These are phyloP conservation scores for Rhea americana DNA, from an alignment of 2,113 vertebrate species.

Conservation along the genomic window DNA sequence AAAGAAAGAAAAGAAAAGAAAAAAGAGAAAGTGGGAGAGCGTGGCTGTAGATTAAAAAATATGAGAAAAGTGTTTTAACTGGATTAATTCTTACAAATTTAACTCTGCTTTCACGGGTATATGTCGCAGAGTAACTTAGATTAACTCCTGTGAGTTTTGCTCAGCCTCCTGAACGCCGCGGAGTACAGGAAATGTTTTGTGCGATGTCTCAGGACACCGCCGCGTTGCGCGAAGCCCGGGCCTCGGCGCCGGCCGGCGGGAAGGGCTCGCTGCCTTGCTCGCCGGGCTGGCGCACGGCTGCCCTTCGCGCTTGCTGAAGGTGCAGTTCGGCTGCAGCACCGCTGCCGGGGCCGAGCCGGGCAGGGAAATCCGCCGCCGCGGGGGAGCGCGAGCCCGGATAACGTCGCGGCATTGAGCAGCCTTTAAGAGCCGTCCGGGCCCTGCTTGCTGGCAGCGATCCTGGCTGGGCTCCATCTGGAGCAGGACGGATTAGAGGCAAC, in stretches of 20 bases:
- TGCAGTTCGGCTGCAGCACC: too few relatives aligned
- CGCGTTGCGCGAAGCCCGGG: neutral
- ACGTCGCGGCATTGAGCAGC: neutral
- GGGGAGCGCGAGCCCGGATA: neutral
- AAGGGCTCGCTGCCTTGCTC: neutral
- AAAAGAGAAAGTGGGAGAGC: neutral
- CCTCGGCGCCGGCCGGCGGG: neutral
- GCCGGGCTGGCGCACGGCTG: neutral
- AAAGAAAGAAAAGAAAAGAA: neutral
- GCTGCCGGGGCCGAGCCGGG: too few relatives aligned
- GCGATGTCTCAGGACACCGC: neutral
- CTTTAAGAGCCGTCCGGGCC: neutral
- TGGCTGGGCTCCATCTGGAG: neutral
- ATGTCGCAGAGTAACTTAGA: neutral
- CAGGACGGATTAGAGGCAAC: neutral
- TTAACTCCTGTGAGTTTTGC: neutral
- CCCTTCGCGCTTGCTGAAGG: too few relatives aligned
- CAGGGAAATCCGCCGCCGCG: too few relatives aligned
- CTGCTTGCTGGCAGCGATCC: fast-evolving
- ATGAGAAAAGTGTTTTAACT: neutral
- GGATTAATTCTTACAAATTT: neutral
- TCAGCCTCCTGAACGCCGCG: neutral
- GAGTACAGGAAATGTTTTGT: neutral
- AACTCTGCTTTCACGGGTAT: neutral
- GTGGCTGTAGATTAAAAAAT: neutral